Evolutionary conservation across 2,888 invertebrate species (phyloP), one percentile per base, ranked within the genome.

Genomic region (Biston stratarius): DNA sequence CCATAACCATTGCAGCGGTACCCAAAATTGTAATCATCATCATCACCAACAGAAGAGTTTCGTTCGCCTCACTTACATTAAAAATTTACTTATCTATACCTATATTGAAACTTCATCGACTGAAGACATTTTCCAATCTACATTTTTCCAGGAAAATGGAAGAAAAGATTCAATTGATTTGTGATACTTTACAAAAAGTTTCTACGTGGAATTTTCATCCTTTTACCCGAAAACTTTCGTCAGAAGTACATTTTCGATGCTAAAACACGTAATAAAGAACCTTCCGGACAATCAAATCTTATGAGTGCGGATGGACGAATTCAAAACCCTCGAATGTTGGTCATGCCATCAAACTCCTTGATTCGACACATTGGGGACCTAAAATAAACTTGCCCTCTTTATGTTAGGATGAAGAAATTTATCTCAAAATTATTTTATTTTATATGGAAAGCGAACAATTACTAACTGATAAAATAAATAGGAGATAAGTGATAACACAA

Each of bases 271-370:
- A 5, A 56, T 56, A 51, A 57, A 59, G 42, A 67, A 34, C 49
- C 49, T 67, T 63, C 24, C 60, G 49, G 48, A 59, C 63, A 67
- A 67, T 67, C 66, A 58, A 61, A 67, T 53, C 38, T 58, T 45
- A 57, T 47, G 57, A 58, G 61, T 9, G 58, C 8, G 57, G 57
- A 42, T 33, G 51, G 44, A 36, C n/a, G 42, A 7, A 40, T 11
- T 34, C 15, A 24, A 38, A 47, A 45, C 45, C 14, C 24, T 51
- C 49, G 15, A 15, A 40, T 42, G 53, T 60, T 42, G 49, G 56
- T 44, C 34, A 24, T 40, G 24, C 38, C 38, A 58, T 48, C 33
- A 33, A 49, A 61, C 14, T 57, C 49, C 42, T 12, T 52, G 51
- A 57, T 55, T 61, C 47, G 53, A 36, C 49, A 44, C 55, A 45